Evolutionary conservation across 2,797 vertebrate genomes (phyloP).

Genomic region (Cirrhinus molitorella): DNA sequence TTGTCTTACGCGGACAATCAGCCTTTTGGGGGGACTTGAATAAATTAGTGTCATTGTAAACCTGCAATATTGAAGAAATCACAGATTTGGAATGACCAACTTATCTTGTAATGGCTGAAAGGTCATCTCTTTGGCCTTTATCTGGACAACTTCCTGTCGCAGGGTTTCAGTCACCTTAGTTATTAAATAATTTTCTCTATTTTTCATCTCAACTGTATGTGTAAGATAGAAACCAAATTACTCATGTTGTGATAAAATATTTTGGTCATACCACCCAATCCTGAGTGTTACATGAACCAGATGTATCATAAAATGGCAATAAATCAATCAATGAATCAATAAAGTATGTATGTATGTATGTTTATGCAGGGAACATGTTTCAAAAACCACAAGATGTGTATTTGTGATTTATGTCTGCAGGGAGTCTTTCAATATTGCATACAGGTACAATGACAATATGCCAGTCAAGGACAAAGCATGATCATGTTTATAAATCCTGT

Average conservation of each 20-base stretch:
- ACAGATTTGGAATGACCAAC: too few species aligned
- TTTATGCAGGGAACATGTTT: not conserved
- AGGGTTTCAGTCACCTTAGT: too few species aligned
- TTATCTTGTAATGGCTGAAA: too few species aligned
- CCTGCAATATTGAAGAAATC: too few species aligned
- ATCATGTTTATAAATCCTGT: not conserved
- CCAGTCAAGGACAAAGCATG: not conserved
- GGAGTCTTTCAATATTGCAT: not conserved
- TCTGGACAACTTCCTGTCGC: too few species aligned
- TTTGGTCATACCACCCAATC: not conserved
- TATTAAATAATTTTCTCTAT: too few species aligned
- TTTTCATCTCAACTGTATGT: too few species aligned
- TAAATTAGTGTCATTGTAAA: too few species aligned
- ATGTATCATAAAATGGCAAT: not conserved
- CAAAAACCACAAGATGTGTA: not conserved
- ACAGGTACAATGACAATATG: not conserved
- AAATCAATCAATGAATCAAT: too few species aligned
- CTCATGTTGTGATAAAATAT: not conserved
- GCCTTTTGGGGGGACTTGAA: too few species aligned
- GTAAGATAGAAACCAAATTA: not conserved
- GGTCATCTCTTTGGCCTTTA: too few species aligned
- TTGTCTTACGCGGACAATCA: too few species aligned
- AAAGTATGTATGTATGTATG: not conserved
- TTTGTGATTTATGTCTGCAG: not conserved
- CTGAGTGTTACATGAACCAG: not conserved